Conservation (phyloP, 2,797 vertebrate species). For the Eremophila alpestris region DNA sequence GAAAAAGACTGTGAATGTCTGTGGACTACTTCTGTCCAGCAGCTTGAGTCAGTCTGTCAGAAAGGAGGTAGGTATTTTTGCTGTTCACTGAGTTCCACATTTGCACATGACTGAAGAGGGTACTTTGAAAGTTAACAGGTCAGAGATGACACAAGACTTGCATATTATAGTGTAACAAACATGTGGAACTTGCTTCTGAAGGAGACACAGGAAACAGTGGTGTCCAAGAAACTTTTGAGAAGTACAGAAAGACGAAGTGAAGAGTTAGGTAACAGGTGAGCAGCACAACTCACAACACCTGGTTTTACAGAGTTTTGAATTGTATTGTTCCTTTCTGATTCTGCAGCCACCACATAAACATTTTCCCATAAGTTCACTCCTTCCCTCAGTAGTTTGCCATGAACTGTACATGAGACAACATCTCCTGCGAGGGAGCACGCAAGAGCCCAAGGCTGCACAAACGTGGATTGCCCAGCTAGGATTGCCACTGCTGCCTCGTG, state of each 20-base stretch:
- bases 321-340: neutral
- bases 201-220: neutral
- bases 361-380: neutral
- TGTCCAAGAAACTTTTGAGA: neutral
- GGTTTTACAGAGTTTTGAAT: neutral
- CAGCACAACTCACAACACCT: neutral
- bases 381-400: neutral
- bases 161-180: neutral
- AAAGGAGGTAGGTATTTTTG: neutral
- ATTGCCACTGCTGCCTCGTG: neutral
- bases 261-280: neutral
- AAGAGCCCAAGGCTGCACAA: neutral
- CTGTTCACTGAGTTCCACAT: neutral
- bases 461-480: accelerated
- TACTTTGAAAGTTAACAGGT: neutral
- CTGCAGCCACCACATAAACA: neutral
- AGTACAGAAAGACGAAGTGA: neutral
- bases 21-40: neutral
- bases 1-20: neutral
- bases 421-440: accelerated
- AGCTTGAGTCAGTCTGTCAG: neutral
- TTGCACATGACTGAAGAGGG: neutral
- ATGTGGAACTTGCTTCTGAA: neutral
- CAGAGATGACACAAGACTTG: neutral
- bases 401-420: neutral